Evolutionary conservation across 1,140 invertebrate species (phyloP), one percentile per base, ranked within the genome.

Genomic region (Conus betulinus): DNA sequence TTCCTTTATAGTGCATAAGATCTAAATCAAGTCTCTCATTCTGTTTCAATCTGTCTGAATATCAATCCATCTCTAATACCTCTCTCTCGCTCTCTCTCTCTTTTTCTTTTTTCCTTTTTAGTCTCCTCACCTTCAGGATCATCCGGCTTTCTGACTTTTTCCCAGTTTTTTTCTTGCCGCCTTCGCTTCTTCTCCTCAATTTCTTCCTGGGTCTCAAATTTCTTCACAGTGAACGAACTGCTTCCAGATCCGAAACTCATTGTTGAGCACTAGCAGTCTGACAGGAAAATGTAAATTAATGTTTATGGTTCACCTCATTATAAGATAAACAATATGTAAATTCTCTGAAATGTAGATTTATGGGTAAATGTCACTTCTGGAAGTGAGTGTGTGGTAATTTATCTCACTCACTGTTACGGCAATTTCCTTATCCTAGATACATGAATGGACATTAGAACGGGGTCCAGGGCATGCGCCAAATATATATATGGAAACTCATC

Each of bases 101-200:
- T 39, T 3, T 39, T 3, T 39, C n/a, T 39, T 39, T 39, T 39
- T 39, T 39, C 39, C 39, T 39, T 39, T 39, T 39, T 39, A 78
- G n/a, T 4, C 81, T 2, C 20, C 27, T 84, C 96, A 98, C 98
- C 97, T 96, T 97, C 83, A n/a, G 98, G 98, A 94, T 99, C 97
- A 92, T 98, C 97, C 52, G 97, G 97, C 91, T 97, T 97, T 90
- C 98, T 96, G 1, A 98, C 98, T 96, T 97, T 97, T 91, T 99
- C 98, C 98, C 98, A 99, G 97, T 99, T 98, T n/a, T n/a, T n/a
- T 95, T 98, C 97, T 94, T 99, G 98, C 20, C 98, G 96, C 76
- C 96, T 95, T 91, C 96, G 96, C 84, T 97, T 96, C 63, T 97
- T 96, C 93, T 98, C 98, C 71, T 97, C 97, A 71, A 98, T 96